Base-by-base conservation (phyloP, 2,888 invertebrate species). In the Embidobia sp. region DNA sequence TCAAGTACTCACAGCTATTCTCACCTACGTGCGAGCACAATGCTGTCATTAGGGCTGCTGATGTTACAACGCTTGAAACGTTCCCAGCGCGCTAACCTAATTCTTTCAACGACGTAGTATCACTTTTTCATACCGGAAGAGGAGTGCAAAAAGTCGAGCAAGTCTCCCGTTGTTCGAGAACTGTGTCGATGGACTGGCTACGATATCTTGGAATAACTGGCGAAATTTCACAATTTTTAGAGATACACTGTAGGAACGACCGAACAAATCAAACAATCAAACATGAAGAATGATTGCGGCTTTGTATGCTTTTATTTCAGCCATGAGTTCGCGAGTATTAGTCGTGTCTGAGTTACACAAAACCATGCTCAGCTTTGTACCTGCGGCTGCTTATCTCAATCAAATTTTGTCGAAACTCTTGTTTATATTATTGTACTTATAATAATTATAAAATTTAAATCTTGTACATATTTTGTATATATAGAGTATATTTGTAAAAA, bases 11-110 rank as follows among this genome's bases (percentile, higher is more conserved):
- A 29, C 4, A 33, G 48, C 55, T 13, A 29, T 66, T 73, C 66
- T 57, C 73, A 66, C 66, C 73, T 64, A 73, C 55, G 59, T 31
- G 57, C 73, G 49, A 49, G 46, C 66, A 74, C 74, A 74, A 74
- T 74, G 59, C 74, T 46, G 59, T 74, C 66, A 59, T 74, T 59
- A 51, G 59, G 26, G 46, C 27, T 6, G 42, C 27, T 11, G 49
- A 51, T 51, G 59, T 66, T 59, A 59, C 57, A 29, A 74, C 74
- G 18, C 10, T 22, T n/a, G 29, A 18, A 44, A 26, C 5, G 49
- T 66, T 73, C 57, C 35, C 73, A 73, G 22, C 42, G 35, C 11
- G 44, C 7, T 49, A 42, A 73, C 73, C 73, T 64, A 57, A 73
- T 64, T 73, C 64, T 57, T 57, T 64, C 31, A 11, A 16, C 73